Conservation (phyloP, 1,140 invertebrate species). For the Drosophila pseudoananassae region DNA sequence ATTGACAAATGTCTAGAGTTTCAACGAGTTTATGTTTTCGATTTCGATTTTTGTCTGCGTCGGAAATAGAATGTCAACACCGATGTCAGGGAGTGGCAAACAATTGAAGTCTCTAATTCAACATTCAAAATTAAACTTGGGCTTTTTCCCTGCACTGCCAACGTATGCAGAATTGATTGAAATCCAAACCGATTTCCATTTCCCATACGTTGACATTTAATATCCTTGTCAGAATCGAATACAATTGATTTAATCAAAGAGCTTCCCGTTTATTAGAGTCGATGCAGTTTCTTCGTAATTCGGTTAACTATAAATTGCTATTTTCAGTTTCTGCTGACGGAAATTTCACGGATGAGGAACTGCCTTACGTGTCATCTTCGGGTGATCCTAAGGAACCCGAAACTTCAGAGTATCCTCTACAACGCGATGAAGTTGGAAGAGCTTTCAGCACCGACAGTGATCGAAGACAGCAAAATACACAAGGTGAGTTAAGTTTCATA, state of each 20-base stretch:
- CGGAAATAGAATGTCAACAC: slow-evolving; percentile 58
- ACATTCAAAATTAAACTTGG: slow-evolving; percentile 32
- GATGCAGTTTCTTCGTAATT: neutral
- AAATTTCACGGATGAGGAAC: slow-evolving; percentile 89
- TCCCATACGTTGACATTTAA: neutral
- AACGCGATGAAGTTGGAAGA: slow-evolving; percentile 88
- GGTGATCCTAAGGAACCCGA: slow-evolving; percentile 81
- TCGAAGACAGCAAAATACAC: slow-evolving; percentile 71
- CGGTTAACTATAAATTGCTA: neutral
- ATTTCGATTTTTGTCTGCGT: slow-evolving; percentile 50
- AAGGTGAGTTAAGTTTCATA: slow-evolving; percentile 58
- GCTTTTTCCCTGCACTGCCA: slow-evolving; percentile 10
- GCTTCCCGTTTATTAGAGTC: neutral
- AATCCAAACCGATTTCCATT: slow-evolving; percentile 1
- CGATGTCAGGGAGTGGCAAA: slow-evolving; percentile 30
- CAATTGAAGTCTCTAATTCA: slow-evolving; percentile 42
- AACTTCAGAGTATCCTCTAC: slow-evolving; percentile 87
- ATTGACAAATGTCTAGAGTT: slow-evolving; percentile 69
- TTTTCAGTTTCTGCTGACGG: slow-evolving; percentile 87
- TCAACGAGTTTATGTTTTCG: slow-evolving; percentile 39
- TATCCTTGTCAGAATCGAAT: neutral
- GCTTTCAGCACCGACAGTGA: slow-evolving; percentile 63
- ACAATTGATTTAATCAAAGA: neutral
- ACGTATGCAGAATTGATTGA: slow-evolving; percentile 53
- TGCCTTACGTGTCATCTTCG: slow-evolving; percentile 66